Conservation (phyloP, 35 echinoderm and acorn worm species). For the Hemicentrotus pulcherrimus region DNA sequence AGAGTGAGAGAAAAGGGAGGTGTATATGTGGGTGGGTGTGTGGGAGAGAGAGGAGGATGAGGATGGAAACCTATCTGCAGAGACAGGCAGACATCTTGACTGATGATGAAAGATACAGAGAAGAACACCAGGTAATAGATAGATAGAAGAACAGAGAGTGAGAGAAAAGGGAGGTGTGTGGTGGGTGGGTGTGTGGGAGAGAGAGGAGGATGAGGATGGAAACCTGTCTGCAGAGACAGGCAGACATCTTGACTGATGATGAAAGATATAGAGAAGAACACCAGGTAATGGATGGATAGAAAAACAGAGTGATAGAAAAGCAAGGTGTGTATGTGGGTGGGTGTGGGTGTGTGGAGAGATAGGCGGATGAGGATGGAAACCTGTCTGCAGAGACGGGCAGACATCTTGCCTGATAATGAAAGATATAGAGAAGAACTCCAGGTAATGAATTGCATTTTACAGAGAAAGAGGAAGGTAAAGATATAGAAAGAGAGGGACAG, state of each 20-base stretch:
- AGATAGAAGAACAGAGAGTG: not conserved
- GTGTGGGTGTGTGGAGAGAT: constrained; percentile 20
- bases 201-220: constrained; percentile 81
- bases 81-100: constrained; percentile 73
- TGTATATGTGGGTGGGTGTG: not conserved
- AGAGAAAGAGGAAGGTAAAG: not conserved
- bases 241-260: constrained; percentile 74
- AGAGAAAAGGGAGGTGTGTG: not conserved
- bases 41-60: constrained; percentile 64
- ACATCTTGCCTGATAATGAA: constrained; percentile 78
- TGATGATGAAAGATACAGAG: constrained; percentile 78
- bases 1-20: no score
- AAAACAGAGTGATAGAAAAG: no score
- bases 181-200: not conserved
- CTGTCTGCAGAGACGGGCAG: constrained; percentile 73
- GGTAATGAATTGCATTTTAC: constrained; percentile 38
- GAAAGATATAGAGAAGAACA: constrained; percentile 86
- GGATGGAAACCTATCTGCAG: constrained; percentile 77
- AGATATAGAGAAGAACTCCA: constrained; percentile 84
- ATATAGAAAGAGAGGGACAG: not conserved
- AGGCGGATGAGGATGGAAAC: constrained; percentile 73
- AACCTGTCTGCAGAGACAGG: constrained; percentile 73
- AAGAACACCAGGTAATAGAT: constrained; percentile 81
- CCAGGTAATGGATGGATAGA: constrained; percentile 46
- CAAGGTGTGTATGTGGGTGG: not conserved